phyloP scores from a whole-genome alignment of 2,888 invertebrate genomes.

The Frankliniella fusca region DNA sequence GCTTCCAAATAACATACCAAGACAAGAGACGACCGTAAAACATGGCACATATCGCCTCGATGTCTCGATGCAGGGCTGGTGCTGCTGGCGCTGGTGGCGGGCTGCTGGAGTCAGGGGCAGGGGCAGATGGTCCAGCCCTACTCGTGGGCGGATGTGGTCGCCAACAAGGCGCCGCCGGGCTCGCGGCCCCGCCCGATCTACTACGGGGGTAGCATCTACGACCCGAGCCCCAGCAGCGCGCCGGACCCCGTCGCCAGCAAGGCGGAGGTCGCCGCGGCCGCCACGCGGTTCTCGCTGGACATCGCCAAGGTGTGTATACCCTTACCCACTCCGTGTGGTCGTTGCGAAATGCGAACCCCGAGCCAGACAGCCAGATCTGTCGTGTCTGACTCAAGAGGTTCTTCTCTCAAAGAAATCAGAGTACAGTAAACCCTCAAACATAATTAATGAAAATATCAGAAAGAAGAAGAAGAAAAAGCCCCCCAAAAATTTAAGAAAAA shows the following conservation, averaged over 20 bases:
- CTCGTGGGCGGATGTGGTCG: background rate
- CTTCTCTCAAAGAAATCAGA: no score
- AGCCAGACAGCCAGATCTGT: background rate
- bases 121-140: background rate
- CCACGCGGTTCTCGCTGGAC: background rate
- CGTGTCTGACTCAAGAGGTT: no score
- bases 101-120: background rate
- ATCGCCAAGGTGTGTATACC: conserved; percentile 4
- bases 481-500: no score
- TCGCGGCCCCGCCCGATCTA: background rate
- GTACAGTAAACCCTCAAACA: no score
- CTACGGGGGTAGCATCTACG: background rate
- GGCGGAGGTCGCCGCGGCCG: background rate
- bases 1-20: no score
- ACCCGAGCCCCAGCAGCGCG: background rate
- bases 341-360: background rate
- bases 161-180: background rate
- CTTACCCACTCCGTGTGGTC: no score
- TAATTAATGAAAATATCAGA: no score
- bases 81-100: background rate
- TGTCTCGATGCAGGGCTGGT: background rate
- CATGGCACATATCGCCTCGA: no score
- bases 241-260: background rate
- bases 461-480: no score
- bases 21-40: no score